Conservation (phyloP, 2,113 vertebrate species). For the Reinhardtius hippoglossoides region DNA sequence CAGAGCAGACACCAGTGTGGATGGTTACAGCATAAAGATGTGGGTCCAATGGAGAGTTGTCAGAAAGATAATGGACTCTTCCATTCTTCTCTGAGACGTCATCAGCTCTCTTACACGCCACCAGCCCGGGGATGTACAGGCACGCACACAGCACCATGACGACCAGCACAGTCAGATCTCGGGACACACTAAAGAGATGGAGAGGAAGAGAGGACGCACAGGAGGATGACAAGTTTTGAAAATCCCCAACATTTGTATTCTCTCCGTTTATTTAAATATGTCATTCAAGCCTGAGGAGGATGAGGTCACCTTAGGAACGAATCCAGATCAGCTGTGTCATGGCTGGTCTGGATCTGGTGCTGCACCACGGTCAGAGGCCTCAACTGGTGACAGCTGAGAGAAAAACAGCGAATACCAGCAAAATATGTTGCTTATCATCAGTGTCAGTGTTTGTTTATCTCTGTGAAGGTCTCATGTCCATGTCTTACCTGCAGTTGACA, state of each 20-base stretch:
- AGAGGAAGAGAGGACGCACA: background rate
- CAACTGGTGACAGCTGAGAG: constrained; percentile 79
- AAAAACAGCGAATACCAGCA: background rate
- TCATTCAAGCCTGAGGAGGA: background rate
- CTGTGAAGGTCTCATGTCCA: constrained; percentile 40
- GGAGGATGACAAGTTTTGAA: background rate
- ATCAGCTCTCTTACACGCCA: constrained; percentile 68
- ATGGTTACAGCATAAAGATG: constrained; percentile 82
- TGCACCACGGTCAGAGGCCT: constrained; percentile 71
- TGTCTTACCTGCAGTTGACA: constrained; percentile 85
- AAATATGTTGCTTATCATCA: background rate
- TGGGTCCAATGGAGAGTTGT: constrained; percentile 65
- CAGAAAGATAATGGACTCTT: constrained; percentile 78
- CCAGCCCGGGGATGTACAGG: constrained; percentile 66
- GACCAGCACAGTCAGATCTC: constrained; percentile 70
- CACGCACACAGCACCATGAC: constrained; percentile 63
- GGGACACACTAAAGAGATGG: constrained; percentile 61
- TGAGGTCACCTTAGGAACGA: constrained; percentile 72
- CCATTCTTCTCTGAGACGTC: constrained; percentile 41
- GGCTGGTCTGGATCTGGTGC: constrained; percentile 64
- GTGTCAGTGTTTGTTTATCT: background rate
- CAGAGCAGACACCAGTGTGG: constrained; percentile 84
- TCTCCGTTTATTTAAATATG: background rate
- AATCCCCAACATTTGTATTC: background rate
- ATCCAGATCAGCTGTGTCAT: constrained; percentile 64